Conservation (phyloP, 2,888 invertebrate species). For the Branchellion lobata region DNA sequence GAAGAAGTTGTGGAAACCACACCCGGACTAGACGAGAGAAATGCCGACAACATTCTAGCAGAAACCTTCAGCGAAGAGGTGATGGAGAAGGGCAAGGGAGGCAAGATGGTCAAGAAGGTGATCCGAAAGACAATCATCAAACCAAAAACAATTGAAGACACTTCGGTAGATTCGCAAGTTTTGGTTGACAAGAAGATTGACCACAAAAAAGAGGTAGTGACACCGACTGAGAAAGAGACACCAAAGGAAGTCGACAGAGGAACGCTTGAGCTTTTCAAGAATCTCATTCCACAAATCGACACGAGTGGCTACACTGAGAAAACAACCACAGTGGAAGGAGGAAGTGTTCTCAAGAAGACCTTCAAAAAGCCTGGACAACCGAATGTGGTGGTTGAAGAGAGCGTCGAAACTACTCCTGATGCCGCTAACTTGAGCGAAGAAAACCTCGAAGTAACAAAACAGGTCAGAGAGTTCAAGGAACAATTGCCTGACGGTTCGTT, state of each 20-base stretch:
- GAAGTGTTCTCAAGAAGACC: not conserved
- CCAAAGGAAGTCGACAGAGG: too few species aligned
- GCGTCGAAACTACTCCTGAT: constrained; percentile 16
- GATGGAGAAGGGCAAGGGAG: too few species aligned
- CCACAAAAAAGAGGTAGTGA: too few species aligned
- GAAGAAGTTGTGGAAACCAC: too few species aligned
- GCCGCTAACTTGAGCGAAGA: constrained; percentile 3
- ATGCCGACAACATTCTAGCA: not conserved
- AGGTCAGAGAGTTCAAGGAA: constrained; percentile 27
- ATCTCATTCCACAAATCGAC: not conserved
- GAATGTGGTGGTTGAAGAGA: constrained; percentile 2
- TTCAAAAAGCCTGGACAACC: not conserved
- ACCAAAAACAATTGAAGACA: not conserved
- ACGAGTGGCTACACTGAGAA: not conserved
- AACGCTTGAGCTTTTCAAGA: too few species aligned
- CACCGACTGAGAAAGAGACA: too few species aligned
- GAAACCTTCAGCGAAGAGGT: too few species aligned
- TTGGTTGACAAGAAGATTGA: too few species aligned
- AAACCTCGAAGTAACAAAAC: constrained; percentile 8
- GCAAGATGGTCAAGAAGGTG: not conserved
- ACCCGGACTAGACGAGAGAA: not conserved
- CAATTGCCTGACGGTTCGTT: constrained; percentile 6
- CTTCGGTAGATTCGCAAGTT: too few species aligned
- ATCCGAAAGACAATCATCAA: constrained; percentile 11
- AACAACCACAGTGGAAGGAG: not conserved